Evolutionary conservation across 2,797 vertebrate genomes (phyloP), one percentile per base, ranked within the genome.

Genomic region (Craterocephalus amniculus): DNA sequence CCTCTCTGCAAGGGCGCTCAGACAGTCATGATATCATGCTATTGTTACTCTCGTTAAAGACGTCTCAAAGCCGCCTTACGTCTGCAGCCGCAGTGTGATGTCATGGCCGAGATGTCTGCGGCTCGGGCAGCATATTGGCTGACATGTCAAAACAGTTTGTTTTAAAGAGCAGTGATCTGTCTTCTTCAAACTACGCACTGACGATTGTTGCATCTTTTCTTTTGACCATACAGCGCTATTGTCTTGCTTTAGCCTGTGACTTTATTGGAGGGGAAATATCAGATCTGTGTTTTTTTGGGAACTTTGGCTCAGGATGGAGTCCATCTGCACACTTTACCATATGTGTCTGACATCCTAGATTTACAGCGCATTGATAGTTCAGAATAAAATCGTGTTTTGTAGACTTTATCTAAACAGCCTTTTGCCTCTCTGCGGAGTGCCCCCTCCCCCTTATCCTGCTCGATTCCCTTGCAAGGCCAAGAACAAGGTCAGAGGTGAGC

Each of bases 21-120:
- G 86, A 90, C 88, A 85, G 85, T 70, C 73, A 80, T 88, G 89
- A 90, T 72, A 79, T 91, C 87, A 88, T 81, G 73, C 81, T 4
- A 60, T 85, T 85, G 83, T 89, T 83, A 78, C 83, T 84, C 86
- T 85, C 58, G 58, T 91, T 91, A 91, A 92, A 80, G 51, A 63
- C 0, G 78, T 78, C 87, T 84, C 85, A 78, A 58, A 58, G 5
- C 20, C 36, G 55, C 59, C 62, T 68, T 74, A 60, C 34, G 68
- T 81, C 70, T 1, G 38, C 68, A 49, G 76, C 76, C 72, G 48
- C 2, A 13, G 31, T 79, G 65, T 78, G 83, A 89, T 82, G 87
- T 90, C 85, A 85, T 86, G 11, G 51, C 29, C 64, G 58, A 51
- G 63, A 80, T 71, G 74, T 79, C 76, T 75, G 80, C 64, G 60